These are phyloP conservation scores for Pangasianodon gigas DNA, from an alignment of 2,113 vertebrate genomes.

Conservation along the genomic window DNA sequence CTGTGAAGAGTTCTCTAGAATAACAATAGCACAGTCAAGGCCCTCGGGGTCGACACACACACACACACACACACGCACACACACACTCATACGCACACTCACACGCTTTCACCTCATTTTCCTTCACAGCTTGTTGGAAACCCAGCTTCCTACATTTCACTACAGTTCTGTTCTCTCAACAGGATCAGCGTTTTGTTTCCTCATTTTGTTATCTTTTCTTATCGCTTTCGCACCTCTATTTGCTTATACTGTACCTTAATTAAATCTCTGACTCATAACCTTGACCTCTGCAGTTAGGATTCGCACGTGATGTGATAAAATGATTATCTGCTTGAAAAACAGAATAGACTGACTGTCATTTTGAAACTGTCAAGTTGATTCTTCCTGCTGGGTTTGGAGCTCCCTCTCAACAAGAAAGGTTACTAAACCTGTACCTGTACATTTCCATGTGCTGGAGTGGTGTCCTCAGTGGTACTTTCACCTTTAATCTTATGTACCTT, in stretches of 20 bases:
- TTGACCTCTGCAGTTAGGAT: not conserved
- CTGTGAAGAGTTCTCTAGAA: slow-evolving; percentile 27
- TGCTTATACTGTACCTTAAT: not conserved
- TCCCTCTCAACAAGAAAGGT: not conserved
- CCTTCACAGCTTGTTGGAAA: slow-evolving; percentile 6
- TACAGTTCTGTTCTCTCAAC: not conserved
- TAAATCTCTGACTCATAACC: not conserved
- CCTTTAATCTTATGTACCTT: not conserved
- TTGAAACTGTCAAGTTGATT: not conserved
- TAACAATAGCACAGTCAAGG: slow-evolving; percentile 36
- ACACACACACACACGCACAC: not conserved
- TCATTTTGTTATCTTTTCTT: not conserved
- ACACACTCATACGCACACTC: not conserved
- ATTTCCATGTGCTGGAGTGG: not conserved
- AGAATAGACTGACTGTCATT: not conserved
- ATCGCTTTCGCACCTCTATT: not conserved
- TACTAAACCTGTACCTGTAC: not conserved
- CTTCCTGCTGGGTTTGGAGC: not conserved
- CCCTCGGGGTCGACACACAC: slow-evolving; percentile 4
- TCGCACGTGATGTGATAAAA: not conserved
- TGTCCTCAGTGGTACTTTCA: not conserved
- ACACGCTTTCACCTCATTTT: not conserved
- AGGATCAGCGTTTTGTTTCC: not conserved
- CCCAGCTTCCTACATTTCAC: slow-evolving; percentile 4
- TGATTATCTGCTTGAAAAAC: not conserved